phyloP scores from a whole-genome alignment of 1,140 invertebrate genomes.

The Andricus grossulariae region DNA sequence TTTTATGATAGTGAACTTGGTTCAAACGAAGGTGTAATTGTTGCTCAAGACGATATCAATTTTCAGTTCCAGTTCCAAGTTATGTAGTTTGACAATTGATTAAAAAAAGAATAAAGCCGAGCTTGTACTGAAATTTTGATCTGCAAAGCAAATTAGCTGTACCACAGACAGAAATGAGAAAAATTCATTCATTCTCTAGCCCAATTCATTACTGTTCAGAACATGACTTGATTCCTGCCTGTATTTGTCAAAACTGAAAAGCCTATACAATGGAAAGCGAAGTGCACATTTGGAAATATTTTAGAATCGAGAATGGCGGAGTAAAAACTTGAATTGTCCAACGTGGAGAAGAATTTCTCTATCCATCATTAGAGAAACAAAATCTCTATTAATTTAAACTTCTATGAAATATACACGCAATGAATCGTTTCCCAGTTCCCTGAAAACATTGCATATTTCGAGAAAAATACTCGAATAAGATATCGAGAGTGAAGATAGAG shows the following conservation, averaged over 20 bases:
- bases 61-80: neutral
- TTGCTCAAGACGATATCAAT: neutral
- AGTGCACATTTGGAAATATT: neutral
- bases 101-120: too few species aligned
- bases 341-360: slow-evolving; percentile 13
- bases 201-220: neutral
- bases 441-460: slow-evolving; percentile 18
- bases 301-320: neutral
- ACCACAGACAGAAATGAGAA: too few species aligned
- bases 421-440: neutral
- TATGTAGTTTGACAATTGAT: too few species aligned
- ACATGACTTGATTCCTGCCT: neutral
- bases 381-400: neutral
- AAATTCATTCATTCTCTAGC: too few species aligned
- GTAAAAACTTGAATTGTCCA: neutral
- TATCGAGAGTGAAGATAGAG: neutral
- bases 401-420: slow-evolving; percentile 8
- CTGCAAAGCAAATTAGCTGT: too few species aligned
- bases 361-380: neutral
- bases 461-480: neutral
- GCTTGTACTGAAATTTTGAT: too few species aligned
- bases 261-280: neutral
- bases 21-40: slow-evolving; percentile 6
- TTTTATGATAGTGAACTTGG: slow-evolving; percentile 4
- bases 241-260: neutral